These are phyloP conservation scores for Aptenodytes forsteri DNA, from an alignment of 2,113 vertebrate genomes.

Conservation along the genomic window DNA sequence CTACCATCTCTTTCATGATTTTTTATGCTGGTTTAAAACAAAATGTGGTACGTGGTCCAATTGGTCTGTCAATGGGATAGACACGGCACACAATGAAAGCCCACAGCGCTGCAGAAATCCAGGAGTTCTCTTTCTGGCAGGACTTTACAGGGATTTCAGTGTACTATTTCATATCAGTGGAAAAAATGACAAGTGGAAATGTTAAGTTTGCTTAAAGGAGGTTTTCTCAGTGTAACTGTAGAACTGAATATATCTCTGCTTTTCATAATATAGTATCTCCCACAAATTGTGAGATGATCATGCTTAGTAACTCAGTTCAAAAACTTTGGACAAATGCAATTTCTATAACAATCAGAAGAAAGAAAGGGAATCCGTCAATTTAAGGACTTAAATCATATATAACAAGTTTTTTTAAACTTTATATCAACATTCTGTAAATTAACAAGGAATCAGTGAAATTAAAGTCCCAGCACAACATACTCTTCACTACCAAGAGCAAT, in stretches of 20 bases:
- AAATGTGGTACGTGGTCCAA: neutral
- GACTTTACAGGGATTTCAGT: neutral
- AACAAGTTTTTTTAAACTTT: neutral
- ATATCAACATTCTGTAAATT: neutral
- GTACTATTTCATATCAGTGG: neutral
- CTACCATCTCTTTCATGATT: neutral
- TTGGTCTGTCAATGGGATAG: neutral
- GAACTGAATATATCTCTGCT: neutral
- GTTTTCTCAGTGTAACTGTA: neutral
- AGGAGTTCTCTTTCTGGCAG: neutral
- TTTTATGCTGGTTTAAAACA: neutral
- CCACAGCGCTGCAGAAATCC: neutral
- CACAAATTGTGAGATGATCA: neutral
- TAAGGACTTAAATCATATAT: neutral
- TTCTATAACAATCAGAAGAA: neutral
- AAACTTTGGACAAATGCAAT: neutral
- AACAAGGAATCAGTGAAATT: neutral
- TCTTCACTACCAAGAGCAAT: neutral
- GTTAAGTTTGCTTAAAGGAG: neutral
- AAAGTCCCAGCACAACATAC: neutral
- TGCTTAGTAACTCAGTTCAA: neutral
- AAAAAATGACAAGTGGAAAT: conserved; percentile 30
- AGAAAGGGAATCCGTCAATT: neutral
- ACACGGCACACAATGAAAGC: neutral
- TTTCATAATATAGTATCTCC: neutral